Evolutionary conservation across 2,113 vertebrate species (phyloP), one percentile per base, ranked within the genome.

Genomic region (Triplophysa dalaica): DNA sequence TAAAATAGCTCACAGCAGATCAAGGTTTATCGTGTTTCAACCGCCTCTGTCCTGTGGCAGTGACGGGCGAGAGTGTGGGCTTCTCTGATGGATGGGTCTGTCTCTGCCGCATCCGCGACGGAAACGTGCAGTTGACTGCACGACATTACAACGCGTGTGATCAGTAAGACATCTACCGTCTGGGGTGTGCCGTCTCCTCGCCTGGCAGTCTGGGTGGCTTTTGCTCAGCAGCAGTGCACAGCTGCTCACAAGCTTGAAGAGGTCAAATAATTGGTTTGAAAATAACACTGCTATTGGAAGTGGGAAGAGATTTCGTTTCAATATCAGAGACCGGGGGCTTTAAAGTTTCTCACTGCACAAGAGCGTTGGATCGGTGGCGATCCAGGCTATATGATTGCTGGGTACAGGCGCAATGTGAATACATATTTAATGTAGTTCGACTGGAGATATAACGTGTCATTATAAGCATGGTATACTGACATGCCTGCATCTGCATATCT

Each of bases 281-380:
- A 26, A 75, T 74, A 81, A 60, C 77, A 79, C 70, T 33, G 66
- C 88, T 60, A 2, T 17, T 73, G 70, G 33, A 61, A 82, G 3
- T 41, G 88, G 89, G 82, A 82, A 86, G 79, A 87, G 74, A 7
- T 77, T 80, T 45, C 41, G 82, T 56, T 11, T 56, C 67, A n/a
- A 64, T 70, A 70, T 76, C 22, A 64, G 45, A 77, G 48, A 24
- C 33, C 45, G 72, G 1, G 24, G n/a, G 38, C 4, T 22, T 75
- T 76, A 62, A 45, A 75, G 33, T 62, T 48, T 41, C 19, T 62
- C 9, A 3, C 64, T 21, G 33, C 10, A 22, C 12, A 69, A n/a
- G 58, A 61, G 22, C 10, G 43, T 12, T 45, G 43, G 43, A 21
- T 12, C 24, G 12, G 29, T 21, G 22, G 45, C 24, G 43, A 38